Evolutionary conservation across 2,113 vertebrate genomes (phyloP), one percentile per base, ranked within the genome.

Genomic region (Sapayoa aenigma): DNA sequence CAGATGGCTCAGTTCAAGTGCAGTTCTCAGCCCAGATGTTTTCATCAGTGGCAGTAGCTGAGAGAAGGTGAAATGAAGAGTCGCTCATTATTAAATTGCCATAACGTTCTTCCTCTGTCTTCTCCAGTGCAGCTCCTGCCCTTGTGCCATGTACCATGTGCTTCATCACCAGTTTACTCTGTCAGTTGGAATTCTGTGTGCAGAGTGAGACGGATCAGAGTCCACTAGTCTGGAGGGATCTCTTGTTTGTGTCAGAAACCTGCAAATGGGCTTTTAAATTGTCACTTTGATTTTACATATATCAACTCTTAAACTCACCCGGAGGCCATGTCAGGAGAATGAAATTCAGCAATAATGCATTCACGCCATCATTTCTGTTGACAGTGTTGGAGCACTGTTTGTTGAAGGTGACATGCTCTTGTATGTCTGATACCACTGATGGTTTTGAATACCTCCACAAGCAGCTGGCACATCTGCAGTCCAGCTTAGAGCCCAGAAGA

Each of bases 111-210:
- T 41, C 14, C 52, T 79, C 56, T 52, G 35, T 39, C 37, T 60
- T 52, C 37, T 46, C 21, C 20, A 4, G 24, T 4, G n/a, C 63
- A 19, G 33, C 12, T 63, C n/a, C 55, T 56, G 41, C 35, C 50
- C 41, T 65, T 12, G 52, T 0, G 1, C 74, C 25, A 27, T 0
- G 2, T 9, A 5, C 60, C 11, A 3, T 1, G 1, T 20, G 24
- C 44, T 65, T 55, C 3, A 3, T 27, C 66, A 42, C 67, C 4
- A 1, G 19, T 67, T 35, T 14, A 15, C n/a, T 62, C n/a, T 33
- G 30, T 39, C 68, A 31, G 1, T 12, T 28, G n/a, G 65, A 75
- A 58, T 16, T 69, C 67, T 58, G 18, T 5, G 23, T 58, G 76
- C 41, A 24, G 42, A 22, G 25, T 24, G 20, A 78, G 60, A 10